Evolutionary conservation across 2,888 invertebrate genomes (phyloP).

Genomic region (Philopedon plagiatum): DNA sequence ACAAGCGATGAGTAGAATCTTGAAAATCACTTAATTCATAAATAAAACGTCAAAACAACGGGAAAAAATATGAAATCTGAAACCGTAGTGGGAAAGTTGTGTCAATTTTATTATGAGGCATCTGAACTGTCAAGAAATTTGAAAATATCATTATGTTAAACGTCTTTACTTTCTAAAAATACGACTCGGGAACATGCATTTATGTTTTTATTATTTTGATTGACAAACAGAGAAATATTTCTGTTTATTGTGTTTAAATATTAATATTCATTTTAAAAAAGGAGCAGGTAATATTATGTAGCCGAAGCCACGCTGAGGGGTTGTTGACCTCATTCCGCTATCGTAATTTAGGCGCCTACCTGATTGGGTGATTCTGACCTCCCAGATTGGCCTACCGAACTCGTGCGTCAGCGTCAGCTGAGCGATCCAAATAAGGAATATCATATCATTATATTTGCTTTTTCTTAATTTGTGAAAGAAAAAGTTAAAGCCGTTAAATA

Average conservation of each 20-base stretch:
- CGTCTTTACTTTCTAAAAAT: constrained; percentile 11
- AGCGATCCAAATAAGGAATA: too few relatives aligned
- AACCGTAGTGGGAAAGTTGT: constrained; percentile 25
- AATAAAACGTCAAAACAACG: background rate
- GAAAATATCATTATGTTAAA: constrained; percentile 35
- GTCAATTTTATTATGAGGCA: constrained; percentile 33
- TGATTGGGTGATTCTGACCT: too few relatives aligned
- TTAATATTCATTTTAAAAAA: too few relatives aligned
- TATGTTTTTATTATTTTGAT: background rate
- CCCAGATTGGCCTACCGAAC: too few relatives aligned
- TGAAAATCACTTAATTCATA: constrained; percentile 5
- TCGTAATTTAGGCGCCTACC: too few relatives aligned
- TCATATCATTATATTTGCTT: too few relatives aligned
- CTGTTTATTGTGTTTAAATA: background rate
- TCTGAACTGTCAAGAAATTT: constrained; percentile 19
- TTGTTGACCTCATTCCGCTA: too few relatives aligned
- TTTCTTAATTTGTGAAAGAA: too few relatives aligned
- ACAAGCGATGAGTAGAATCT: background rate
- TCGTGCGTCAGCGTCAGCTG: too few relatives aligned
- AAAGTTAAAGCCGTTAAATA: too few relatives aligned
- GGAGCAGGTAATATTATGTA: too few relatives aligned
- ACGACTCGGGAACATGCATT: background rate
- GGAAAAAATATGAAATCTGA: constrained; percentile 17
- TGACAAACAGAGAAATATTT: background rate
- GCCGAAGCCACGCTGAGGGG: too few relatives aligned